Evolutionary conservation across 2,888 invertebrate species (phyloP), one percentile per base, ranked within the genome.

Genomic region (Cephus nigrinus): DNA sequence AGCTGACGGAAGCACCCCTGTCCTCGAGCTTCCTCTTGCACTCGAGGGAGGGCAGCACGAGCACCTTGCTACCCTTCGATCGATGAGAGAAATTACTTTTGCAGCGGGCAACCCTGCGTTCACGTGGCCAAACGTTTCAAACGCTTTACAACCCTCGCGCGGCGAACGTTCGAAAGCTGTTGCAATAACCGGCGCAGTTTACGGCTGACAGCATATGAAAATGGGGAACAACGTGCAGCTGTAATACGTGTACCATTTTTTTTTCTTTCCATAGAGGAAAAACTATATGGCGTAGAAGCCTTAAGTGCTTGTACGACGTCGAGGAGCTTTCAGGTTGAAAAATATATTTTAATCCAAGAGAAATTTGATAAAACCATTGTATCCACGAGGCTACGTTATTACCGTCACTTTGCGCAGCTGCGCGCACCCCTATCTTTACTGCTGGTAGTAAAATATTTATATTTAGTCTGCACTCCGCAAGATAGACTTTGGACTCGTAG

Each of bases 391-490:
- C 80, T 82, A 80, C 79, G 84, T 84, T 84, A 82, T 84, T 83
- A 84, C 83, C 78, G 74, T 77, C 78, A 78, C 82, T 84, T 82
- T 82, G 78, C 76, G 79, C 69, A 74, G 68, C 72, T 32, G 69
- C 77, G 74, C 30, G 15, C 74, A 69, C 79, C 75, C 79, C 82
- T 84, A 86, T 84, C 85, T 85, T 86, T 85, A 86, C 81, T 81
- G 83, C 80, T 75, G 68, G 82, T 82, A 83, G 83, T 86, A 86
- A 88, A 87, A 85, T 87, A 86, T 87, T 88, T 86, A 86, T 86
- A 86, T 85, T 86, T 84, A 81, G 83, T 82, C 82, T 82, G 81
- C 82, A 79, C 81, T 80, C 77, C 32, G 74, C 32, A 78, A 84
- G 83, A 86, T 87, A 83, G 82, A 85, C 73, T 71, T 33, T 71